Conservation (phyloP, 2,888 invertebrate genomes). For the Aleiodes alternator region DNA sequence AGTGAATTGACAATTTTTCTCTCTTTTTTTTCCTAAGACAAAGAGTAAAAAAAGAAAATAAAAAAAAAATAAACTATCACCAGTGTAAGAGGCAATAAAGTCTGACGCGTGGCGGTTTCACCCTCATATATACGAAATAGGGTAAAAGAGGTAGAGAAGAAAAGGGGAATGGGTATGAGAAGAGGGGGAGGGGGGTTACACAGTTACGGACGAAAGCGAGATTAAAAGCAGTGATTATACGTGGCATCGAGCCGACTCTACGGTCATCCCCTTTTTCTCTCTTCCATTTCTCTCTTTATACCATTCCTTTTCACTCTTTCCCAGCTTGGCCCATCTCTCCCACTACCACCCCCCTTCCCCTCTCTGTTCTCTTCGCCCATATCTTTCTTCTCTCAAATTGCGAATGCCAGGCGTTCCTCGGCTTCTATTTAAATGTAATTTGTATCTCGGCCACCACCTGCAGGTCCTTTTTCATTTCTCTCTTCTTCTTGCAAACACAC, state of each 20-base stretch:
- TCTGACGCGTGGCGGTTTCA: slow-evolving; percentile 66
- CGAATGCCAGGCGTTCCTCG: slow-evolving; percentile 73
- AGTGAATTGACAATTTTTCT: slow-evolving; percentile 3
- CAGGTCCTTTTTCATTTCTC: slow-evolving; percentile 1
- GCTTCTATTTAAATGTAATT: slow-evolving; percentile 74
- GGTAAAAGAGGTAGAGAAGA: slow-evolving; percentile 46
- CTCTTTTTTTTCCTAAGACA: not conserved
- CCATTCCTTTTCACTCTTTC: slow-evolving; percentile 37
- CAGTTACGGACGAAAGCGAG: slow-evolving; percentile 57
- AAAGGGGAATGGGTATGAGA: slow-evolving; percentile 53
- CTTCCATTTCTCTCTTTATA: slow-evolving; percentile 30
- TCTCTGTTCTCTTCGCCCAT: slow-evolving; percentile 44
- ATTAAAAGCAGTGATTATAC: slow-evolving; percentile 72
- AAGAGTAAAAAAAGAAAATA: not conserved
- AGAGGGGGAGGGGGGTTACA: slow-evolving; percentile 49
- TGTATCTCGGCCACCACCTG: slow-evolving; percentile 64
- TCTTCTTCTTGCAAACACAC: not conserved
- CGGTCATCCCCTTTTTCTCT: slow-evolving; percentile 44
- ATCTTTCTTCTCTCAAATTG: slow-evolving; percentile 67
- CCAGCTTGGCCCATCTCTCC: slow-evolving; percentile 19
- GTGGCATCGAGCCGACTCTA: slow-evolving; percentile 55
- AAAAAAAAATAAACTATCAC: slow-evolving; percentile 22
- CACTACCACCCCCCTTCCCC: not conserved
- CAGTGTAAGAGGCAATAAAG: slow-evolving; percentile 68
- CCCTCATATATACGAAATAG: slow-evolving; percentile 29